phyloP scores from a whole-genome alignment of 53 echinoderm and acorn worm species.

The Henricia sp. region DNA sequence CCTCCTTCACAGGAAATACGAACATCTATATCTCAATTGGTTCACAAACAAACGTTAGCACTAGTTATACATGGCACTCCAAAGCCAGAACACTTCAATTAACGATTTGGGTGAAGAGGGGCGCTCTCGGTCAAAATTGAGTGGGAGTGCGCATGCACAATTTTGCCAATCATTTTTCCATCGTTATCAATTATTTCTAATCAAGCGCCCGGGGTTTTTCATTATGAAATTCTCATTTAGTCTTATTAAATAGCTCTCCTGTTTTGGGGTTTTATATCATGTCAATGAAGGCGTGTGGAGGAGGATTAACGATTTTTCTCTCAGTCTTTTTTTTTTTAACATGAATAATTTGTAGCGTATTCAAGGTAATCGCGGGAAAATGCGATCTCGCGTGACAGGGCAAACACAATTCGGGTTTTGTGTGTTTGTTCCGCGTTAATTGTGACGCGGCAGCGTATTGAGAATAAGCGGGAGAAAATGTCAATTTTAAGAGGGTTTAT shows the following conservation, averaged over 20 bases:
- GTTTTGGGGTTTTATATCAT: neutral
- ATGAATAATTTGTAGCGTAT: slow-evolving; percentile 54
- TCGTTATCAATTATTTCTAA: slow-evolving; percentile 51
- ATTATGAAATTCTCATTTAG: slow-evolving; percentile 49
- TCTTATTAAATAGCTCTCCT: slow-evolving; percentile 34
- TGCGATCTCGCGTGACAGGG: slow-evolving; percentile 22
- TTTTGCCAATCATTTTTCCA: neutral
- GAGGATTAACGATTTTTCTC: slow-evolving; percentile 48
- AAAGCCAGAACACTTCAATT: neutral
- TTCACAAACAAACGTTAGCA: slow-evolving; percentile 14
- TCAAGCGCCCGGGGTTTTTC: slow-evolving; percentile 9
- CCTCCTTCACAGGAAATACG: neutral
- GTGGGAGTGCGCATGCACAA: neutral
- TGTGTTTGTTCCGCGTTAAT: neutral
- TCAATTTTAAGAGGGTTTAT: slow-evolving; percentile 25
- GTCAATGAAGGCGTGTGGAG: neutral
- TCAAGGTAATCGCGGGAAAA: slow-evolving; percentile 55
- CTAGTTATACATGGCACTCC: neutral
- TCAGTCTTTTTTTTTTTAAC: slow-evolving; percentile 11
- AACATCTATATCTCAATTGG: neutral
- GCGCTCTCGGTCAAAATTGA: neutral
- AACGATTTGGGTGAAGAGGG: neutral
- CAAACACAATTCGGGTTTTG: slow-evolving; percentile 38
- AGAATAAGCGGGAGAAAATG: neutral
- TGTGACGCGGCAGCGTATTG: neutral